Conservation (phyloP, 2,888 invertebrate species). For the Molorchus minor region DNA sequence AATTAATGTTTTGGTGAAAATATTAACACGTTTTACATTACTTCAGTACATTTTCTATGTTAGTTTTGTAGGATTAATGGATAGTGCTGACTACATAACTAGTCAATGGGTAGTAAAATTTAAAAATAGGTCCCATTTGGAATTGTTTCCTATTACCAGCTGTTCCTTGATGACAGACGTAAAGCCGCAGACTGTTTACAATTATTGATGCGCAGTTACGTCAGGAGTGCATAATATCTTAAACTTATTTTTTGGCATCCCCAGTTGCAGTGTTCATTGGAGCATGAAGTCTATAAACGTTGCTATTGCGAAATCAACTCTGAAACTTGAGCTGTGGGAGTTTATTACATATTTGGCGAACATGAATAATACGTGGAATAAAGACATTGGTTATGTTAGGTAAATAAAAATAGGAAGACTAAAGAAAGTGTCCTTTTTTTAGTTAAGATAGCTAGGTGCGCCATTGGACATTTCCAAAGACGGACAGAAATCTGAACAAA, state of each 20-base stretch:
- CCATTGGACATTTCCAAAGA: too few relatives aligned
- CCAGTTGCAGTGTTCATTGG: constrained; percentile 22
- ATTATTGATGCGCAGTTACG: constrained; percentile 28
- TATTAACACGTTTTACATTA: not conserved
- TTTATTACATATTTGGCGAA: not conserved
- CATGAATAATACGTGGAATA: not conserved
- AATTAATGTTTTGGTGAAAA: not conserved
- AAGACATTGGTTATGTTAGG: not conserved
- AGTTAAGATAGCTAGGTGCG: too few relatives aligned
- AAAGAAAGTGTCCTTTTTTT: not conserved
- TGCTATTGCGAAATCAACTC: constrained; percentile 3
- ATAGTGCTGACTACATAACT: too few relatives aligned
- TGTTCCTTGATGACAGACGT: not conserved
- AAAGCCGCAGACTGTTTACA: not conserved
- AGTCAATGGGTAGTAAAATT: too few relatives aligned
- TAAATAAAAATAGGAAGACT: not conserved
- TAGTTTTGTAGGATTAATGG: not conserved
- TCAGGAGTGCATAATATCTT: constrained; percentile 36
- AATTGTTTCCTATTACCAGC: too few relatives aligned
- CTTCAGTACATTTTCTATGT: too few relatives aligned
- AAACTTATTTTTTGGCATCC: constrained; percentile 35
- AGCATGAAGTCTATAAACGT: constrained; percentile 19
- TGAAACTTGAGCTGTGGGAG: not conserved
- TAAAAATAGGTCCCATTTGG: constrained; percentile 4
- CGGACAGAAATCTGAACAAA: too few relatives aligned